Evolutionary conservation across 2,888 invertebrate genomes (phyloP).

Genomic region (Timema podura): DNA sequence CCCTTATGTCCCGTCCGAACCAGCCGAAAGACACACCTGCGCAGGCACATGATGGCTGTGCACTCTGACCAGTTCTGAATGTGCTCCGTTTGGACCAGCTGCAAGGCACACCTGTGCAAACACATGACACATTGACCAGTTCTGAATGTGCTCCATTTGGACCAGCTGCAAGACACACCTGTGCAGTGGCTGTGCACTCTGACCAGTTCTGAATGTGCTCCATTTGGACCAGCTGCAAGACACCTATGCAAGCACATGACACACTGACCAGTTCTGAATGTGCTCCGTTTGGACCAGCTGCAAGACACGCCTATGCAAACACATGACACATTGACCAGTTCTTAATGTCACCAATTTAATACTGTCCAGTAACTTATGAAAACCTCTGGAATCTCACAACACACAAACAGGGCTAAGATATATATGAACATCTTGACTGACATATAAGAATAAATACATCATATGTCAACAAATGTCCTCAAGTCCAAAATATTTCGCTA

Average conservation of each 20-base stretch:
- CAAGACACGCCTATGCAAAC: conserved; percentile 19
- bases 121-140: conserved; percentile 22
- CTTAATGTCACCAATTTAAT: neutral
- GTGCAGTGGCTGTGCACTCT: conserved; percentile 20
- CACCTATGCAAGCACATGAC: conserved; percentile 25
- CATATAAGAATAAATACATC: no score
- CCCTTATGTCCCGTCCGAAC: conserved; percentile 21
- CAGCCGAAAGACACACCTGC: conserved; percentile 16
- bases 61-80: conserved; percentile 10
- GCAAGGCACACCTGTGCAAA: conserved; percentile 17
- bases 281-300: conserved; percentile 15
- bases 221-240: conserved; percentile 16
- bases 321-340: conserved; percentile 20
- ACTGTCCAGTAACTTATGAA: neutral
- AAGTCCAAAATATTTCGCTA: no score
- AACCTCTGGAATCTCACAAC: no score
- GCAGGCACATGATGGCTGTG: conserved; percentile 24
- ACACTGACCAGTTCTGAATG: neutral
- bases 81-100: conserved; percentile 13
- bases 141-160: neutral
- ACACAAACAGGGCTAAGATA: no score
- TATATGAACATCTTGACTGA: no score
- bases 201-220: neutral
- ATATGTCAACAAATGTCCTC: no score
- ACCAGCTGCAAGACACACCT: conserved; percentile 18